Conservation (phyloP, 2,888 invertebrate genomes). For the Caenorhabditis sp. region DNA sequence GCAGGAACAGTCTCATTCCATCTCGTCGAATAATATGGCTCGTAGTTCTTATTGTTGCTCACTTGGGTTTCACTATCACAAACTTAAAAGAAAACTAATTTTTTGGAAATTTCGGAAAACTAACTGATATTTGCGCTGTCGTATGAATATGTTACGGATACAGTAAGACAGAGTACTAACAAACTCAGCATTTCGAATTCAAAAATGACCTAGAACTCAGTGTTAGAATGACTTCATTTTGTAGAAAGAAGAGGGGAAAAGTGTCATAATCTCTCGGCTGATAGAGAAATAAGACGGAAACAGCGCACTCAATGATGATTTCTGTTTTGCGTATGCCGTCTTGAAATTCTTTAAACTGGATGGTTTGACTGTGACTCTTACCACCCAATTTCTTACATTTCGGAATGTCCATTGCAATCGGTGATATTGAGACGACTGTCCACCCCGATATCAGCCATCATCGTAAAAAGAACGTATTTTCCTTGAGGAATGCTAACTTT, state of each 20-base stretch:
- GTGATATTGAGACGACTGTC: constrained; percentile 36
- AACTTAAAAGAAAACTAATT: background rate
- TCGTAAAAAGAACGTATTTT: constrained; percentile 26
- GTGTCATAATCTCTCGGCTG: constrained; percentile 24
- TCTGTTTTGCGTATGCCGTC: background rate
- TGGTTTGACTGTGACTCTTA: background rate
- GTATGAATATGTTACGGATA: background rate
- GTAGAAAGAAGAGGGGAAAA: background rate
- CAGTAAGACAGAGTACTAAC: background rate
- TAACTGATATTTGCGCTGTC: background rate
- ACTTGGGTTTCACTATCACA: background rate
- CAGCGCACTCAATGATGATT: background rate
- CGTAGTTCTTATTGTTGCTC: background rate
- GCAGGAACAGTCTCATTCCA: constrained; percentile 7
- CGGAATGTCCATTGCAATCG: constrained; percentile 30
- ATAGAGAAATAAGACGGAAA: constrained; percentile 18
- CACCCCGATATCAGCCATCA: constrained; percentile 40
- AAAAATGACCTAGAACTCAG: background rate
- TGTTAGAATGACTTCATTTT: constrained; percentile 3
- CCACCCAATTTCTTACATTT: constrained; percentile 14
- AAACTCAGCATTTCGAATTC: background rate
- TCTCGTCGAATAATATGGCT: background rate
- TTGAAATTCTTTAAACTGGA: background rate
- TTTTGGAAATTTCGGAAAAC: background rate
- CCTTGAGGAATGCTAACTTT: constrained; percentile 1